A percentile compares a stretch with the other conserved stretches of the same genome.
Evolutionary conservation across 2,888 invertebrate genomes (phyloP).

Genomic region (Epinotia demarniana): DNA sequence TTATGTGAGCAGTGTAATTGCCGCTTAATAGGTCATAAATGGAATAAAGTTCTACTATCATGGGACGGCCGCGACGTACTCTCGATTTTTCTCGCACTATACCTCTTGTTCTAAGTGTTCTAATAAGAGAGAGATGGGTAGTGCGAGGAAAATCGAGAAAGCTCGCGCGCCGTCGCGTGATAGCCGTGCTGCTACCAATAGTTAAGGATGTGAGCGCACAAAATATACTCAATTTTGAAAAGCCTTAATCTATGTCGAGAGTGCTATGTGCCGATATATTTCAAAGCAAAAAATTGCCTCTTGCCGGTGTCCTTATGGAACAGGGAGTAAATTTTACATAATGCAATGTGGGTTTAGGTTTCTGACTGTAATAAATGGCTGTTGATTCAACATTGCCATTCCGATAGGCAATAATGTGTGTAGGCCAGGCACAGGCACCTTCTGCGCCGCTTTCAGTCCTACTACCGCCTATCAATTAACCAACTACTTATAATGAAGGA

Average conservation of each 20-base stretch:
- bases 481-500: not conserved
- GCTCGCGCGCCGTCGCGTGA: too few species aligned
- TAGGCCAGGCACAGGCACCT: not conserved
- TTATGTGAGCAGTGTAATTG: too few species aligned
- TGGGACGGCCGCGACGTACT: too few species aligned
- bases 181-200: too few species aligned
- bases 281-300: not conserved
- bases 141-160: too few species aligned
- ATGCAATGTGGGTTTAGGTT: not conserved
- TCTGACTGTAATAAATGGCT: not conserved
- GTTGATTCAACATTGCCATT: not conserved
- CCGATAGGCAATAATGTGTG: not conserved
- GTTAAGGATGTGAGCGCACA: not conserved
- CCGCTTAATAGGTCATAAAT: not conserved
- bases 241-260: not conserved
- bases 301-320: not conserved
- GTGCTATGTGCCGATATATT: not conserved
- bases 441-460: not conserved
- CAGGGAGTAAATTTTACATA: not conserved
- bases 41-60: not conserved
- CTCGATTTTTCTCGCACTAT: too few species aligned
- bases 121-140: too few species aligned
- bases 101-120: too few species aligned
- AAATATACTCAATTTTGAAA: not conserved
- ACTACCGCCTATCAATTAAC: not conserved